These are phyloP conservation scores for Drosophila niveifrons DNA, from an alignment of 2,888 invertebrate genomes.

Conservation along the genomic window DNA sequence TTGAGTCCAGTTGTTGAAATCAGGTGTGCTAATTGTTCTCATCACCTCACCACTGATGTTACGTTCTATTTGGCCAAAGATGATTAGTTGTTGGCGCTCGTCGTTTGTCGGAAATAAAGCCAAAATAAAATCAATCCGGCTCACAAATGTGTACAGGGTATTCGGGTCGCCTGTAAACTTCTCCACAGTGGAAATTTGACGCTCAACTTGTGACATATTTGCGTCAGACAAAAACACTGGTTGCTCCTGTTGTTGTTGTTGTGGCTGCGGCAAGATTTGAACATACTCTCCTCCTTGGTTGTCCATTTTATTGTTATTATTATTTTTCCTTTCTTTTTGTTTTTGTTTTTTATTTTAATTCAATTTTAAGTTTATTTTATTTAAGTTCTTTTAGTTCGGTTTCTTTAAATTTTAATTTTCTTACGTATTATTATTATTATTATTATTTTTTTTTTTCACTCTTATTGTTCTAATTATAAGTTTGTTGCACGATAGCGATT, in stretches of 20 bases:
- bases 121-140: too few species aligned
- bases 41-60: conserved; percentile 12
- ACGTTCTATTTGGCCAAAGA: conserved; percentile 8
- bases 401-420: too few species aligned
- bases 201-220: conserved; percentile 3
- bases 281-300: too few species aligned
- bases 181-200: not conserved
- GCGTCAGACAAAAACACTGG: conserved; percentile 1
- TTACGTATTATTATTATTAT: too few species aligned
- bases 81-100: conserved; percentile 4
- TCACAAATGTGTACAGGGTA: not conserved
- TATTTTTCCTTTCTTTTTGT: too few species aligned
- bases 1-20: conserved; percentile 3
- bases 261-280: not conserved
- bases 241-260: not conserved
- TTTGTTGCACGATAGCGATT: too few species aligned
- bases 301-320: too few species aligned
- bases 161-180: conserved; percentile 1
- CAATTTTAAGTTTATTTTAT: too few species aligned
- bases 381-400: too few species aligned
- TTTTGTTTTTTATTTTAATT: too few species aligned
- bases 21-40: not conserved
- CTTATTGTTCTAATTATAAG: too few species aligned
- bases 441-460: too few species aligned
- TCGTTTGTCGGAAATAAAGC: not conserved